Evolutionary conservation across 2,113 vertebrate species (phyloP), one percentile per base, ranked within the genome.

Genomic region (Centropus unirufus): DNA sequence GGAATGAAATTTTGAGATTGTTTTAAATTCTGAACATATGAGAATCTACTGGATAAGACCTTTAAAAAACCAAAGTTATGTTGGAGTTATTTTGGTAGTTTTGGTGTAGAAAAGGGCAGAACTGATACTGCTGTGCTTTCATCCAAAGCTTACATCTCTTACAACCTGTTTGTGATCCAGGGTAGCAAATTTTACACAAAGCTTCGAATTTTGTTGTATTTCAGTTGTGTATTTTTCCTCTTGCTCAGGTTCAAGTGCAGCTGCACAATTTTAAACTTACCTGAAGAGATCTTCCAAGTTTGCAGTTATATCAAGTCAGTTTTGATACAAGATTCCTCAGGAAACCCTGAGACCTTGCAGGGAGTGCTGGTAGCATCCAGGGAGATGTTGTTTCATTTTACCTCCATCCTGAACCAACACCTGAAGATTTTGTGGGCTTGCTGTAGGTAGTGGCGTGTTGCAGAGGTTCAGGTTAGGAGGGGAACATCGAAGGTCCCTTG

Each of bases 101-200:
- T 42, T 63, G 54, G 32, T 39, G 11, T 83, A 57, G 29, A 46
- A 57, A 55, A 75, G 21, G 51, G 42, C n/a, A 49, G 83, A 72
- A 32, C 14, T 61, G 7, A 10, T 58, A 7, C 29, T 26, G 18
- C 67, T 75, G 14, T 20, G 44, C 23, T 76, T 67, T 87, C 68
- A 36, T 54, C 32, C 27, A 30, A 57, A 15, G 26, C 30, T 87
- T 32, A 24, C 22, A 17, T 23, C 62, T 75, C 62, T 57, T 39
- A n/a, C 0, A 1, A 26, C 23, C 5, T 3, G 5, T 42, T 52
- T 51, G 29, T n/a, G 22, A 23, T 89, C 46, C 66, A 54, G 32
- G 12, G 40, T 42, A 79, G 32, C 27, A 73, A 32, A 68, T 76
- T 47, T 86, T 29, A 39, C 10, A 14, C 20, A 74, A 36, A 23